Evolutionary conservation across 2,797 vertebrate species (phyloP).

Genomic region (Mus caroli): DNA sequence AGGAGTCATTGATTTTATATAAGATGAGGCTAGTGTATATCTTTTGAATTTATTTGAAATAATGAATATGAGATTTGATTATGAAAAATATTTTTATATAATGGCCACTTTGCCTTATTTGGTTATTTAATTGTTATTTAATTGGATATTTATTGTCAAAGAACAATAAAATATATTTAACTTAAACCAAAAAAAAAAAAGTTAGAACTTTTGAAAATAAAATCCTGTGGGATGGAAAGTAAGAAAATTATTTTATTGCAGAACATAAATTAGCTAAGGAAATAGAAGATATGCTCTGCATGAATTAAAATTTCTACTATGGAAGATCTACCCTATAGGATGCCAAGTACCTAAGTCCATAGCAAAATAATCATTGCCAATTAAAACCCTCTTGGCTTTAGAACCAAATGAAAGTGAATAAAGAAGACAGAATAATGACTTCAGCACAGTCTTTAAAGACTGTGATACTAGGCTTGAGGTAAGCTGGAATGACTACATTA

Average conservation of each 20-base stretch:
- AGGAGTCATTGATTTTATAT: neutral
- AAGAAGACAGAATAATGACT: neutral
- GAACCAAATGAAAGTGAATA: neutral
- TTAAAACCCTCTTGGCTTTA: neutral
- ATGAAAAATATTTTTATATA: neutral
- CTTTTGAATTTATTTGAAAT: constrained; percentile 22
- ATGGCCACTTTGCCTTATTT: neutral
- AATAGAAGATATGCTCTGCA: neutral
- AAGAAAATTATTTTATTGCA: neutral
- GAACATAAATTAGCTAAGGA: neutral
- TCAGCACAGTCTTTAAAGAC: neutral
- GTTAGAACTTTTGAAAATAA: neutral
- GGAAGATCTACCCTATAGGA: neutral
- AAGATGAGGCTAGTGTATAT: neutral
- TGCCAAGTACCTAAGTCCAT: neutral
- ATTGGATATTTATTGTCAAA: neutral
- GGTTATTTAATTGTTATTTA: neutral
- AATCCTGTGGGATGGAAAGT: constrained; percentile 23
- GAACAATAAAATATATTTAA: neutral
- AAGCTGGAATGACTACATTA: constrained; percentile 12
- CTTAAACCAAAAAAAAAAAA: constrained; percentile 40
- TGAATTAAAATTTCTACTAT: neutral
- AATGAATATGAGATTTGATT: neutral
- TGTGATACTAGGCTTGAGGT: neutral
- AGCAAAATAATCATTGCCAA: neutral